Base-by-base conservation (phyloP, 2,113 vertebrate genomes). In the Corydoras maculifer region DNA sequence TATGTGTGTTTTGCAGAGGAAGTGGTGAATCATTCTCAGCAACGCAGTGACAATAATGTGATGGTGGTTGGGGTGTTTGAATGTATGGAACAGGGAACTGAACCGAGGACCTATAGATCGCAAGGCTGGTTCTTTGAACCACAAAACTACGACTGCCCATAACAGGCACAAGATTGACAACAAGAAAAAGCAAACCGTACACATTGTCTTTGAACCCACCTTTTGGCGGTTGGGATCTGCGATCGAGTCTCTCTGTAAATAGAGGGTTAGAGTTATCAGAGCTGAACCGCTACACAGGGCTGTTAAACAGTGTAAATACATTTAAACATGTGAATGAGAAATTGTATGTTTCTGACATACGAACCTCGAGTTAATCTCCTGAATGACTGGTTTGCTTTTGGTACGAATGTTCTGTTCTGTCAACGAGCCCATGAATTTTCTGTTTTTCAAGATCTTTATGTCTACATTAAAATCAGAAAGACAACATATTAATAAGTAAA, bases 361-460 rank as follows among this genome's bases (percentile, higher is more conserved):
- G 0, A 78, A 89, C 86, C 69, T 73, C 32, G 79, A 72, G 49
- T 84, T 82, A 60, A 95, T 79, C 76, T 94, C 94, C 78, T 95
- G 87, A 58, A 96, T 96, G 25, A 86, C 76, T 0, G 92, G 91
- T 9, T 82, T 85, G 74, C 88, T 91, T 77, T 86, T 91, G 0
- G 90, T 91, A 32, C 93, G 87, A 76, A 96, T 92, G 80, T 90
- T 94, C 81, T 96, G 94, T 63, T 93, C 91, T 0, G 77, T 84
- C 18, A 96, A 76, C 7, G 88, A 91, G 11, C 94, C 94, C 80
- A 96, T 75, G 58, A 93, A 94, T 73, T 89, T 89, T 4, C 94
- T 82, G 84, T 95, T 93, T 78, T 92, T 94, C 81, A 96, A 68
- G 58, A 94, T 79, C 61, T 91, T 91, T 87, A 92, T 91, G 53